Evolutionary conservation across 2,888 invertebrate species (phyloP), one percentile per base, ranked within the genome.

Genomic region (Nezara viridula): DNA sequence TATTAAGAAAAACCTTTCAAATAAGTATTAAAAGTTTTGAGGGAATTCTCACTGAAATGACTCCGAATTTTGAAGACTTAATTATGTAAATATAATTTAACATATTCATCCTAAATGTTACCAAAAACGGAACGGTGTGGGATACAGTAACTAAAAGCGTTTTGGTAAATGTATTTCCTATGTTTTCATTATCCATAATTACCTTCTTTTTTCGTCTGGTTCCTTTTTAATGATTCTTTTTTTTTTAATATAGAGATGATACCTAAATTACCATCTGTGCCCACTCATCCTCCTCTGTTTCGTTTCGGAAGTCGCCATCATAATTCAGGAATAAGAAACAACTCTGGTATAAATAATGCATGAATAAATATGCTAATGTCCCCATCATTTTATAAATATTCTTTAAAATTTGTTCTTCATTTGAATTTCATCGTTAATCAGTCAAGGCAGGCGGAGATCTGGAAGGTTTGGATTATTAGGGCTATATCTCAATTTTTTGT

Each of bases 81-180:
- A 81, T 81, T 81, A 81, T 81, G 81, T 81, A 44, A 81, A 81
- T 81, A 47, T n/a, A 16, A 81, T n/a, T 47, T 81, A n/a, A 81
- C 5, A 24, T 47, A 81, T 81, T 81, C 81, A 81, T n/a, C 24
- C 47, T 14, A 44, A 73, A 81, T 81, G 40, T 47, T 37, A 81
- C 5, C 12, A 4, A 81, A 81, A 24, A 81, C 44, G 40, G 44
- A 12, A 81, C 7, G 9, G 44, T 47, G 24, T 81, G 40, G 19
- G 40, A 44, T 47, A 44, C 3, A n/a, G 44, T 81, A 81, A 81
- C 40, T 81, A 44, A 81, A 44, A 81, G n/a, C 0, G 44, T 81
- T 77, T 81, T 16, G 81, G 81, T 81, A 81, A 81, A 81, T 81
- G 81, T 47, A n/a, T 81, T 81, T 81, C 14, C 81, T 40, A 81